These are phyloP conservation scores for Siphamia tubifer DNA, from an alignment of 2,113 vertebrate genomes.

Conservation along the genomic window DNA sequence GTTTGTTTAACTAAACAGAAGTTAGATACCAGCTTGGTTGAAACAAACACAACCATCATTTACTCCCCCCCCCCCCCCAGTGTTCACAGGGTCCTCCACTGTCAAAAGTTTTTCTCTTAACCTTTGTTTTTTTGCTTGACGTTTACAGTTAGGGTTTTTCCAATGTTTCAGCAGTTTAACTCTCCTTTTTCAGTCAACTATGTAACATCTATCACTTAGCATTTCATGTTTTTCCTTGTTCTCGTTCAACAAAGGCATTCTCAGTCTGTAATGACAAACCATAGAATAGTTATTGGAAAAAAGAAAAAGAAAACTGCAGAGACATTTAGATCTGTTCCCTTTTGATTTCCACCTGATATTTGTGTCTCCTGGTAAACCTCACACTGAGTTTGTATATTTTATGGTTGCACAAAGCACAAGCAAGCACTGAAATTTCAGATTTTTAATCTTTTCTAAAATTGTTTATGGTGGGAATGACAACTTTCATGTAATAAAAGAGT, in stretches of 20 bases:
- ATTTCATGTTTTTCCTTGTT: background rate
- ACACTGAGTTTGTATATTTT: constrained; percentile 53
- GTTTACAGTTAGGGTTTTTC: constrained; percentile 4
- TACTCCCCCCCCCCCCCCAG: constrained; percentile 13
- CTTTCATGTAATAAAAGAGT: constrained; percentile 67
- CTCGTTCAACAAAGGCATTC: background rate
- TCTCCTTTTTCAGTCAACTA: constrained; percentile 2
- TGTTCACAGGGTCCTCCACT: constrained; percentile 12
- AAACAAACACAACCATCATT: constrained; percentile 38
- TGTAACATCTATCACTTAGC: background rate
- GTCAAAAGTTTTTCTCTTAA: constrained; percentile 9
- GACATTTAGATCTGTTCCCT: background rate
- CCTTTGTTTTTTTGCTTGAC: constrained; percentile 6
- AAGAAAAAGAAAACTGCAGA: background rate
- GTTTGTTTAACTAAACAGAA: constrained; percentile 65
- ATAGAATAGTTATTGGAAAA: background rate
- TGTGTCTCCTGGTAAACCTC: constrained; percentile 8
- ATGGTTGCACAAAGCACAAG: constrained; percentile 48
- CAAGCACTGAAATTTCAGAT: constrained; percentile 50
- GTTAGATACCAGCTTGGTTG: constrained; percentile 43
- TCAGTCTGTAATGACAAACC: background rate
- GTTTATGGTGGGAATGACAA: constrained; percentile 38
- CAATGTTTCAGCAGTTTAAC: constrained; percentile 9
- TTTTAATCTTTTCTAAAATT: constrained; percentile 25
- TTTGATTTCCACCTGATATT: background rate